These are phyloP conservation scores for Drosophila repletoides DNA, from an alignment of 1,140 invertebrate genomes.

Conservation along the genomic window DNA sequence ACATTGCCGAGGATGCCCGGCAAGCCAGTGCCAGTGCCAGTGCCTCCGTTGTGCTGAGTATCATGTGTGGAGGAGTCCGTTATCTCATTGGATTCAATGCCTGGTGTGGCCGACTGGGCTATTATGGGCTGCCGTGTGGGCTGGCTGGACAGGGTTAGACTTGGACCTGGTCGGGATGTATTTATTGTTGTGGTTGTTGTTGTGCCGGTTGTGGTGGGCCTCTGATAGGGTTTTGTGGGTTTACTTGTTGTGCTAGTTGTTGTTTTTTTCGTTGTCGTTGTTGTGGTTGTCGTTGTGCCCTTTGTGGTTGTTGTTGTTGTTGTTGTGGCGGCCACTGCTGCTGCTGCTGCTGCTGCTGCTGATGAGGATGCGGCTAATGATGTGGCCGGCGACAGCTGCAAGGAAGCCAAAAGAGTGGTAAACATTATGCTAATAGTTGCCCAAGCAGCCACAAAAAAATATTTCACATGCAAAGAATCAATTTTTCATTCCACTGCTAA, in stretches of 20 bases:
- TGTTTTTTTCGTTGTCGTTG: constrained; percentile 46
- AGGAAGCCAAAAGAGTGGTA: constrained; percentile 74
- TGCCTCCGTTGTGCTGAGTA: neutral
- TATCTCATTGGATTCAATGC: constrained; percentile 80
- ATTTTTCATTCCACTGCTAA: constrained; percentile 76
- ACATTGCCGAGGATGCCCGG: constrained; percentile 60
- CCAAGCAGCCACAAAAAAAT: constrained; percentile 48
- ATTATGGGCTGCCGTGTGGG: constrained; percentile 56
- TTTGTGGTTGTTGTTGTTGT: constrained; percentile 34
- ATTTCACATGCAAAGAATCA: constrained; percentile 77
- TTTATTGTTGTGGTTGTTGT: constrained; percentile 28
- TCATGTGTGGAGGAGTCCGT: constrained; percentile 65
- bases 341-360: constrained; percentile 24
- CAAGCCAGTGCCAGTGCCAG: neutral
- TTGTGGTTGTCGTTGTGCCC: constrained; percentile 33
- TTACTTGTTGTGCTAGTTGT: constrained; percentile 45
- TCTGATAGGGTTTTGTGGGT: constrained; percentile 57
- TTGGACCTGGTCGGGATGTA: constrained; percentile 18
- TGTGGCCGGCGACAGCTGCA: constrained; percentile 71
- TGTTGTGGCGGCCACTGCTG: constrained; percentile 28
- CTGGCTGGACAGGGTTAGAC: neutral
- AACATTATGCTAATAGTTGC: constrained; percentile 76
- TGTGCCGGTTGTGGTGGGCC: constrained; percentile 39
- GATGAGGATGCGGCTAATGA: constrained; percentile 71
- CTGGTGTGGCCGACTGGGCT: constrained; percentile 37